Base-by-base conservation (phyloP, 1,140 invertebrate species). In the Arion vulgaris region DNA sequence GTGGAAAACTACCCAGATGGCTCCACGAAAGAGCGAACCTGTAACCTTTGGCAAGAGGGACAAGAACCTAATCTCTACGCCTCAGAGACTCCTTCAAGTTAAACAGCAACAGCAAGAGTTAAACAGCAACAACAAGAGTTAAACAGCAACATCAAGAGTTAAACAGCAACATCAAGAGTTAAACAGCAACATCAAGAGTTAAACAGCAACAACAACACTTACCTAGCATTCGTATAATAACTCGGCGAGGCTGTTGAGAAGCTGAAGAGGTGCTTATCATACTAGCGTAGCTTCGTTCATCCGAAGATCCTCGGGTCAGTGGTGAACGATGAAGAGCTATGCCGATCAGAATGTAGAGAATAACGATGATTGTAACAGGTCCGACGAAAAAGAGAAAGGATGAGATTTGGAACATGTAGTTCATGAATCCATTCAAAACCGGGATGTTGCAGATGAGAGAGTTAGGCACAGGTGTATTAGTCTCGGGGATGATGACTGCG, bases 351-450 rank as follows among this genome's bases (percentile, higher is more conserved):
- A 92, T 89, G 78, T 93, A 93, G 23, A 93, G 85, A 19, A 91
- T 86, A 34, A 90, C 89, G 81, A 93, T 93, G 13, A 93, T 69
- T 15, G 88, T 88, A 87, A 93, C 92, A 9, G 93, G 93, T 9
- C 92, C 80, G 36, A 92, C 84, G 85, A 93, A 93, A 83, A 93
- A 92, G 28, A 92, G 72, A 79, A 93, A 90, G 4, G 92, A 89
- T 5, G 93, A 93, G 49, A 92, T 78, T 72, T 86, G 85, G 72
- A 90, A 89, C 80, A 89, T 87, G 78, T 85, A 84, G 26, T 68
- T 86, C 83, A 90, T 89, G 81, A 90, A 84, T 34, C 85, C 84
- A 39, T 75, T 62, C 26, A 83, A 83, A 28, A 72, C 28, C 39
- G 87, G 89, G 75, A 92, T 92, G 83, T 87, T 91, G 83, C 91